Conservation (phyloP, 2,113 vertebrate genomes). For the Orycteropus afer region DNA sequence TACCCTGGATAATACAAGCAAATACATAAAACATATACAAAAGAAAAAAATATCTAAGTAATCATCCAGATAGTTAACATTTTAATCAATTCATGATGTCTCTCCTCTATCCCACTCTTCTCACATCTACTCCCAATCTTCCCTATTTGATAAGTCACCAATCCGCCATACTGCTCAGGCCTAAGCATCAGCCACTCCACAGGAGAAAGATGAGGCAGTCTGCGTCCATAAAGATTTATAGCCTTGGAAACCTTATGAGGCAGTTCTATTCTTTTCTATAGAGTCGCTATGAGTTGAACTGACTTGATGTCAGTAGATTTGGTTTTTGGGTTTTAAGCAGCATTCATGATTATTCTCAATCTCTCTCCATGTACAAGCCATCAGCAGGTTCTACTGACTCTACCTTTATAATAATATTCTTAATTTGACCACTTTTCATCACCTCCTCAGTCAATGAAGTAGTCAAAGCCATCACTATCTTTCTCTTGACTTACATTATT, state of each 20-base stretch:
- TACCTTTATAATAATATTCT: background rate
- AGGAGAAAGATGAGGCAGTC: too few relatives aligned
- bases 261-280: too few relatives aligned
- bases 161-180: background rate
- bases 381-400: background rate
- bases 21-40: background rate
- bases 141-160: background rate
- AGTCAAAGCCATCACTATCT: background rate
- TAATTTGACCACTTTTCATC: background rate
- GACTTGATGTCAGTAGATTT: too few relatives aligned
- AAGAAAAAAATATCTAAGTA: background rate
- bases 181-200: too few relatives aligned
- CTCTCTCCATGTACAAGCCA: background rate
- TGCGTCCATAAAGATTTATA: too few relatives aligned
- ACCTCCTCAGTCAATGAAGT: background rate
- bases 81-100: background rate
- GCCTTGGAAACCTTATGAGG: too few relatives aligned
- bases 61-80: constrained; percentile 14
- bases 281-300: too few relatives aligned
- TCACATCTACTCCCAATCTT: background rate
- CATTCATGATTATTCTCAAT: background rate
- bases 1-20: constrained; percentile 31
- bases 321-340: too few relatives aligned
- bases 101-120: background rate
- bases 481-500: background rate